Conservation (phyloP, 2,113 vertebrate species). For the Anarhynchus alexandrinus region DNA sequence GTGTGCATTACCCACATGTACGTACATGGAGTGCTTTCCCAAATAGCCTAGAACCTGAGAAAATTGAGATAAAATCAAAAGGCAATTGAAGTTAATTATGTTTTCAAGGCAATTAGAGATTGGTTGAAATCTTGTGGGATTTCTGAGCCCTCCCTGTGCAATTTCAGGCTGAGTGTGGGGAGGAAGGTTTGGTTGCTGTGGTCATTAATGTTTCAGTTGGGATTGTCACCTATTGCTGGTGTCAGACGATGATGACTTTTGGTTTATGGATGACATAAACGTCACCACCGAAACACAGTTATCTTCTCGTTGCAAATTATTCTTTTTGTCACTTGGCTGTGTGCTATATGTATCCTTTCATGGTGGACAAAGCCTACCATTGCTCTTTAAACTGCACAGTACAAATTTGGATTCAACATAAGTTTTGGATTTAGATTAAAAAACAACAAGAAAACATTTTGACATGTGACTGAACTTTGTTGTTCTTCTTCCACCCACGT, state of each 20-base stretch:
- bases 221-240: not conserved
- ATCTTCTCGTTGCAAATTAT: not conserved
- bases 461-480: not conserved
- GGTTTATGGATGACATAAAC: not conserved
- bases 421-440: not conserved
- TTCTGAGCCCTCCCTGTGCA: not conserved
- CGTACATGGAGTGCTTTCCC: not conserved
- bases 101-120: constrained; percentile 18
- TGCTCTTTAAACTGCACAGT: not conserved
- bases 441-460: not conserved
- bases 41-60: constrained; percentile 48
- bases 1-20: not conserved
- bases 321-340: not conserved
- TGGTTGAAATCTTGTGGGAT: constrained; percentile 21
- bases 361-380: not conserved
- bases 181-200: not conserved
- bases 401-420: not conserved
- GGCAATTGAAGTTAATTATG: constrained; percentile 4
- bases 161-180: not conserved
- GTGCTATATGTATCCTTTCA: not conserved
- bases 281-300: not conserved
- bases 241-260: not conserved
- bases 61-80: constrained; percentile 51
- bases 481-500: not conserved
- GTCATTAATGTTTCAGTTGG: not conserved